Percentiles rank a stretch among this genome's conserved stretches.
These are phyloP conservation scores for Erebia aethiops DNA, from an alignment of 2,888 invertebrate genomes.

Conservation along the genomic window DNA sequence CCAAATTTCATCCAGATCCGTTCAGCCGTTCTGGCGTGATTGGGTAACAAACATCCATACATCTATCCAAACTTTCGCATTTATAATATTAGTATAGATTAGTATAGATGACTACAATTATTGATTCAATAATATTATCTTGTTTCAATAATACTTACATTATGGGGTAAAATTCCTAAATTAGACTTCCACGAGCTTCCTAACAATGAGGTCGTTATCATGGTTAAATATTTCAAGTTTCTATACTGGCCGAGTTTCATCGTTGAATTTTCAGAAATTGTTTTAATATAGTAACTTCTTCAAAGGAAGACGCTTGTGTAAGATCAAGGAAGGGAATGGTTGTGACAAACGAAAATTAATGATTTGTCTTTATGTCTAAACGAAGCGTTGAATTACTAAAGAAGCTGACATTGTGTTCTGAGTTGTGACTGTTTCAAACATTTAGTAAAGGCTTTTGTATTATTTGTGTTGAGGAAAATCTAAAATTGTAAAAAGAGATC, in stretches of 20 bases:
- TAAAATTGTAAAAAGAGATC: background rate
- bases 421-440: background rate
- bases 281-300: conserved; percentile 46
- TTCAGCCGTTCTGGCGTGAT: too few species aligned
- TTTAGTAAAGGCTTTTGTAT: background rate
- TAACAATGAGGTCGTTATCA: conserved; percentile 27
- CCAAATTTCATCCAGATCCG: too few species aligned
- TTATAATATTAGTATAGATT: too few species aligned
- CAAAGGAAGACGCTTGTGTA: conserved; percentile 41
- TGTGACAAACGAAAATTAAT: conserved; percentile 44
- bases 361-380: conserved; percentile 24
- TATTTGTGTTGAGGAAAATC: background rate
- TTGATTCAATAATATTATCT: background rate
- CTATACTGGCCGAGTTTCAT: conserved; percentile 51
- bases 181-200: background rate
- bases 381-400: conserved; percentile 14
- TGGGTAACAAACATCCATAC: too few species aligned
- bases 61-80: too few species aligned
- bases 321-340: conserved; percentile 40
- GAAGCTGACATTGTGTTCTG: background rate
- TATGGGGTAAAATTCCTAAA: too few species aligned
- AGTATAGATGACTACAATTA: too few species aligned
- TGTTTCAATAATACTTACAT: too few species aligned
- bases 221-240: conserved; percentile 53
- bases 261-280: conserved; percentile 46